Evolutionary conservation across 2,888 invertebrate species (phyloP).

Genomic region (Caenorhabditis zanzibari): DNA sequence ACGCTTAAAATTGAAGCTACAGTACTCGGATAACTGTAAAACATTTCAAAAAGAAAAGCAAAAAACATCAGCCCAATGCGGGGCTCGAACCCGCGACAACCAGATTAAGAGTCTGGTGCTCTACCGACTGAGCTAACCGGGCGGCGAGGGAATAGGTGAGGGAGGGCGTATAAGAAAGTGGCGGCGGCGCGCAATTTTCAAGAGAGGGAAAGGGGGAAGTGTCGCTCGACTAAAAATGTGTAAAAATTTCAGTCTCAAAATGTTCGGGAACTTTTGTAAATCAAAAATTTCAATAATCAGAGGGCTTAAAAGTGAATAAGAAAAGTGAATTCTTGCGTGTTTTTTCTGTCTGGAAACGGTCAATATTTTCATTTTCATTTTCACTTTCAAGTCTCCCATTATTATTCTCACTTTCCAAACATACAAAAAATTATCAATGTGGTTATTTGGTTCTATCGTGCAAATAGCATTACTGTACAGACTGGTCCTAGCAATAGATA

Average conservation of each 20-base stretch:
- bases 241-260: too few species aligned
- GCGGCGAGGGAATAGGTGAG: conserved; percentile 25
- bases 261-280: too few species aligned
- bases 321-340: too few species aligned
- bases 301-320: too few species aligned
- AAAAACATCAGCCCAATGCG: conserved; percentile 77
- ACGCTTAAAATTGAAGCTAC: neutral
- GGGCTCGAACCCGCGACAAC: conserved; percentile 83
- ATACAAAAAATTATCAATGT: conserved; percentile 31
- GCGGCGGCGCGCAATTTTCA: neutral
- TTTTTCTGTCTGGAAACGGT: neutral
- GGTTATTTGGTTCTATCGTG: conserved; percentile 37
- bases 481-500: neutral
- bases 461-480: conserved; percentile 27
- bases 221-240: too few species aligned
- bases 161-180: neutral
- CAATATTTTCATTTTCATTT: conserved; percentile 16
- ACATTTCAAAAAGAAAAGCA: neutral
- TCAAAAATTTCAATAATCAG: too few species aligned
- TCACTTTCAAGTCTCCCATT: neutral
- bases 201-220: too few species aligned
- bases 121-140: conserved; percentile 83
- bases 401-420: neutral
- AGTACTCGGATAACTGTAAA: neutral
- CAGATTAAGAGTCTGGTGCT: conserved; percentile 83